These are phyloP conservation scores for Spinus pinus DNA, from an alignment of 2,797 vertebrate species.

Conservation along the genomic window DNA sequence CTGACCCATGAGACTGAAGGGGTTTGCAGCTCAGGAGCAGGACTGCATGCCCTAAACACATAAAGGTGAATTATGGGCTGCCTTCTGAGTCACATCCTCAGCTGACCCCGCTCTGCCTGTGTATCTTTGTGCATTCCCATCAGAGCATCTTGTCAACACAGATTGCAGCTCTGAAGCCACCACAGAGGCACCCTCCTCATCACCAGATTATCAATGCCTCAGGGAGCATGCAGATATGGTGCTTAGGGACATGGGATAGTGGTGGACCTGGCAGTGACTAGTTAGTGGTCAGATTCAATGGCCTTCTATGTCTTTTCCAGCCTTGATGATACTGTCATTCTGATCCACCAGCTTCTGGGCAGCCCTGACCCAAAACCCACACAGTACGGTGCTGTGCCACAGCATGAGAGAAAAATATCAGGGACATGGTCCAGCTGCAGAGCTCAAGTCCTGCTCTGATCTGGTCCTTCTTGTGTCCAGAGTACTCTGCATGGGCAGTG, in stretches of 20 bases:
- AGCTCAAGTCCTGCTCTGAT: background rate
- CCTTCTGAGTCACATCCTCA: background rate
- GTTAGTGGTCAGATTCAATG: background rate
- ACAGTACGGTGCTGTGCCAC: rapidly evolving
- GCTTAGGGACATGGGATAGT: background rate
- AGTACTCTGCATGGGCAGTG: background rate
- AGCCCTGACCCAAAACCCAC: background rate
- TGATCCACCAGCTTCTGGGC: background rate
- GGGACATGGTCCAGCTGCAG: background rate
- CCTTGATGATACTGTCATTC: background rate
- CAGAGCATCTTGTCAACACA: background rate
- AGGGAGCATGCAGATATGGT: background rate
- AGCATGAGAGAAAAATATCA: background rate
- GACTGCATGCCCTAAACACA: background rate
- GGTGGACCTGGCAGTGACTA: background rate
- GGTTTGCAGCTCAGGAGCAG: background rate
- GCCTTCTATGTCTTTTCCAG: background rate
- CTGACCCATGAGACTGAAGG: background rate
- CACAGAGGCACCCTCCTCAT: background rate
- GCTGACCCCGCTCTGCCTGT: rapidly evolving
- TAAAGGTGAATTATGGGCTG: background rate
- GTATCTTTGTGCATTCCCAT: background rate
- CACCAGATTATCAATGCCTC: background rate
- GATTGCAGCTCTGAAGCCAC: background rate
- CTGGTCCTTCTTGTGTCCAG: background rate